Conservation (phyloP, 2,888 invertebrate species). For the Latrodectus hesperus region DNA sequence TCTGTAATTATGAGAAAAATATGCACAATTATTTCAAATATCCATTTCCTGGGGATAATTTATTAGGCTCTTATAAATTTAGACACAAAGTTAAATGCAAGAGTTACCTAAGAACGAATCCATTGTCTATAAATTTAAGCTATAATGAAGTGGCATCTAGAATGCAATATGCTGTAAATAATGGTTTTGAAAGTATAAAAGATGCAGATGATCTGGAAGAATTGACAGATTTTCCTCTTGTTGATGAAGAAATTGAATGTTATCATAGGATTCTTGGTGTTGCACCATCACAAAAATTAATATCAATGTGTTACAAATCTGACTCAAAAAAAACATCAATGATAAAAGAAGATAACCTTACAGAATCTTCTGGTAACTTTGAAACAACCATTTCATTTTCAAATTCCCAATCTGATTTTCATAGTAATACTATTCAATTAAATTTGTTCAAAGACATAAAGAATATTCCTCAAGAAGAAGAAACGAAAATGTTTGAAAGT, state of each 20-base stretch:
- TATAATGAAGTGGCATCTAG: slow-evolving; percentile 1
- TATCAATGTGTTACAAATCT: background rate
- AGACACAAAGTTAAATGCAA: background rate
- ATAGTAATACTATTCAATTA: no score
- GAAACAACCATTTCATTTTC: no score
- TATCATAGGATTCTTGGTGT: slow-evolving; percentile 29
- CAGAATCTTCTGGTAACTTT: no score
- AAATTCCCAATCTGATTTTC: no score
- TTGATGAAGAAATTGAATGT: slow-evolving; percentile 33
- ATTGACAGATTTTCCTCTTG: slow-evolving; percentile 18
- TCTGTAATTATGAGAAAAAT: slow-evolving; percentile 7
- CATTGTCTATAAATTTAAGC: background rate
- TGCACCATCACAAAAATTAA: slow-evolving; percentile 13
- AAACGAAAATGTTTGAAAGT: no score
- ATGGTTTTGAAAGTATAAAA: background rate
- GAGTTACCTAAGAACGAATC: background rate
- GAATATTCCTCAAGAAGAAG: no score
- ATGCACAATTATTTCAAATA: background rate
- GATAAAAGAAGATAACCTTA: no score
- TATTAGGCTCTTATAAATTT: background rate
- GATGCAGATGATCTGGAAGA: slow-evolving; percentile 11
- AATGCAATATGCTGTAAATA: slow-evolving; percentile 1
- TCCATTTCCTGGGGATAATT: background rate
- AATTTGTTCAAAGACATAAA: no score
- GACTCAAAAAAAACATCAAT: background rate